phyloP scores from a whole-genome alignment of 2,888 invertebrate species.

The Drosophila meridiana region DNA sequence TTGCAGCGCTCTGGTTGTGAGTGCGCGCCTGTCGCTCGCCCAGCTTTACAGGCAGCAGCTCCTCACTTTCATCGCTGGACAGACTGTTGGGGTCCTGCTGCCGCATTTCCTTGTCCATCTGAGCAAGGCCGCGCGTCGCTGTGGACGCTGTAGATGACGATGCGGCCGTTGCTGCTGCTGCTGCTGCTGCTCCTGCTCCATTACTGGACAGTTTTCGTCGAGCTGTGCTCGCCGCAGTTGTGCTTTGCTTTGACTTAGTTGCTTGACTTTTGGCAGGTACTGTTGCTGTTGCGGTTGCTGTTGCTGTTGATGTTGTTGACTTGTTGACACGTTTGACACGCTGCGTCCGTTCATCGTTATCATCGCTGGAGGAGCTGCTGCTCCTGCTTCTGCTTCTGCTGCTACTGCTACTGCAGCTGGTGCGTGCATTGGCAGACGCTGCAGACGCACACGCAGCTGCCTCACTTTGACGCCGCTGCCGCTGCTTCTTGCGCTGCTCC shows the following conservation, averaged over 20 bases:
- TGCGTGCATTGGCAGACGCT: conserved; percentile 60
- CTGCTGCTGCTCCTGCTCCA: conserved; percentile 25
- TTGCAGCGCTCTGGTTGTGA: neutral
- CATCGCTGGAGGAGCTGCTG: conserved; percentile 60
- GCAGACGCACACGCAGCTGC: conserved; percentile 59
- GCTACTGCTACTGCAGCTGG: conserved; percentile 40
- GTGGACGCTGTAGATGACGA: conserved; percentile 20
- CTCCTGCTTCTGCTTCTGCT: conserved; percentile 9
- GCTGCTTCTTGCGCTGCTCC: conserved; percentile 80
- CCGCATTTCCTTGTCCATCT: conserved; percentile 90
- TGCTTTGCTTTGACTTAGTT: conserved; percentile 74
- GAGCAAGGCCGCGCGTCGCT: conserved; percentile 85
- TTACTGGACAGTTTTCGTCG: conserved; percentile 12
- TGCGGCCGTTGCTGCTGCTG: neutral
- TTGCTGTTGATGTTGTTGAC: conserved; percentile 40
- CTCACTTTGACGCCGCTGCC: conserved; percentile 62
- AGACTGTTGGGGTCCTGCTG: conserved; percentile 87
- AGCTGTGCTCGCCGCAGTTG: conserved; percentile 22
- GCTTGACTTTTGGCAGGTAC: conserved; percentile 73
- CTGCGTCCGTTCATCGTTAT: conserved; percentile 43
- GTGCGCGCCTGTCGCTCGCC: conserved; percentile 36
- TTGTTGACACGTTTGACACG: conserved; percentile 53
- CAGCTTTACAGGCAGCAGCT: conserved; percentile 88
- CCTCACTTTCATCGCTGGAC: conserved; percentile 95
- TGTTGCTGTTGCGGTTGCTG: conserved; percentile 43